Evolutionary conservation across 2,797 vertebrate species (phyloP).

Genomic region (Lepus townsendii): DNA sequence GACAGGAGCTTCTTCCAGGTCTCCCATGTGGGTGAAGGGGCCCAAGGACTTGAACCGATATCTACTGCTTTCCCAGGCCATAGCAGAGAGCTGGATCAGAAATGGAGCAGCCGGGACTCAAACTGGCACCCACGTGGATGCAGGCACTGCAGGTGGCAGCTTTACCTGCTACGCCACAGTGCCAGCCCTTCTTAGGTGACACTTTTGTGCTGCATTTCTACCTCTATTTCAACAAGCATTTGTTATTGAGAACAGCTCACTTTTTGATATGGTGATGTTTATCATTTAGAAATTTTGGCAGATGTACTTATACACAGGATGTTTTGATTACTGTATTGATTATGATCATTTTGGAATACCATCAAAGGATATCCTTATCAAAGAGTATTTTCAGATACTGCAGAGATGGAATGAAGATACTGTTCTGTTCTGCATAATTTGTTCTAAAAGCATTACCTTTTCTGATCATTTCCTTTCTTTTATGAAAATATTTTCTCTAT

Average conservation of each 20-base stretch:
- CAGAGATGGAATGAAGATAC: neutral
- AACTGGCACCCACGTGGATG: no score
- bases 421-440: neutral
- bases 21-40: no score
- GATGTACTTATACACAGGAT: neutral
- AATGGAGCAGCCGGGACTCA: no score
- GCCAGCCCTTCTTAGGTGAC: neutral
- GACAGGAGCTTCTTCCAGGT: no score
- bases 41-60: no score
- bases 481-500: neutral
- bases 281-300: neutral
- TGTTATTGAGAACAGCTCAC: neutral
- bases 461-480: neutral
- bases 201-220: neutral
- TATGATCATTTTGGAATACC: neutral
- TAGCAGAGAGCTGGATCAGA: no score
- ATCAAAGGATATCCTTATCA: neutral
- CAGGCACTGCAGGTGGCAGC: no score
- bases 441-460: constrained; percentile 20
- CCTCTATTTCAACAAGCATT: neutral
- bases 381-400: neutral
- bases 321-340: constrained; percentile 1
- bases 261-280: constrained; percentile 26
- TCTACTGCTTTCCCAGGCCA: no score
- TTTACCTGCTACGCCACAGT: no score